phyloP scores from a whole-genome alignment of 2,113 vertebrate species.

The Recurvirostra avosetta region DNA sequence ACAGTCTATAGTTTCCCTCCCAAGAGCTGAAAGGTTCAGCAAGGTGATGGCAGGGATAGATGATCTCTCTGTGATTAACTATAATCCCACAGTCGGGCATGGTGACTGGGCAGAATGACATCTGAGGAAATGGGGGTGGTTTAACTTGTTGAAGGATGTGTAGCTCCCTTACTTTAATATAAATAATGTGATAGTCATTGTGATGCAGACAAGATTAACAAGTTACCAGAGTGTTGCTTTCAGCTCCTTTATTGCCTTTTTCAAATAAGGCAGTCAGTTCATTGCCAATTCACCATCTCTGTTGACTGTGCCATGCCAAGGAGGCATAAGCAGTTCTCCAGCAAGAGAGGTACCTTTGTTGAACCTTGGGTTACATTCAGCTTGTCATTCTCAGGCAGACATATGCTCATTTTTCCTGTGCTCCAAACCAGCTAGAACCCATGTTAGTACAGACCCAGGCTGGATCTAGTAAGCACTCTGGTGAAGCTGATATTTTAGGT shows the following conservation, averaged over 20 bases:
- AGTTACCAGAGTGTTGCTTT: not conserved
- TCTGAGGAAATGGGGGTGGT: not conserved
- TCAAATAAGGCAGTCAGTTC: not conserved
- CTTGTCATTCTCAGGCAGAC: not conserved
- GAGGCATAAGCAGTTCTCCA: not conserved
- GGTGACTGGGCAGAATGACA: not conserved
- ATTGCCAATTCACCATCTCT: not conserved
- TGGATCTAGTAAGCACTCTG: not conserved
- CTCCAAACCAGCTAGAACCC: not conserved
- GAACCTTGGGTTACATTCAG: not conserved
- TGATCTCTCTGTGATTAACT: not conserved
- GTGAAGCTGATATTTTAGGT: not conserved
- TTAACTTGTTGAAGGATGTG: not conserved
- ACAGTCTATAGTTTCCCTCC: not conserved
- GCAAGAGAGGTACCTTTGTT: not conserved
- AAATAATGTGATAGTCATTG: not conserved
- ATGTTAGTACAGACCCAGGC: not conserved
- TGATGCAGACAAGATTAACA: not conserved
- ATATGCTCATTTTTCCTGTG: rapidly evolving
- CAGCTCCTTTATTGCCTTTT: not conserved
- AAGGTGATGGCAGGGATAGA: not conserved
- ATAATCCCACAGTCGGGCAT: not conserved
- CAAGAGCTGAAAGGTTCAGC: not conserved
- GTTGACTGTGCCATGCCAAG: not conserved
- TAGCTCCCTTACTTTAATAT: not conserved